A percentile compares a stretch with the other conserved stretches of the same genome.
These are phyloP conservation scores for Diloba caeruleocephala DNA, from an alignment of 2,888 invertebrate species.

Conservation along the genomic window DNA sequence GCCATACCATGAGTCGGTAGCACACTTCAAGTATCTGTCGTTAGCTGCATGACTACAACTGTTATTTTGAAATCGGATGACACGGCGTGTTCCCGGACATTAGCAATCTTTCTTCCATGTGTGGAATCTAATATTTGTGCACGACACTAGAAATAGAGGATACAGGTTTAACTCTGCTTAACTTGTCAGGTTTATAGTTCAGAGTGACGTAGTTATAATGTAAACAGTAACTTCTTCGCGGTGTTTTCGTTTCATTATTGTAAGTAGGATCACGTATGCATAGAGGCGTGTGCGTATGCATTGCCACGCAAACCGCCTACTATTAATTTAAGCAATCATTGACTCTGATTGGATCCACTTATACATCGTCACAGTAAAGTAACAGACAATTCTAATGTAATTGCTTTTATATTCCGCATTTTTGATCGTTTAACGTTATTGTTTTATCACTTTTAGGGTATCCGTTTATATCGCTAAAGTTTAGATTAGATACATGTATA, in stretches of 20 bases:
- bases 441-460: background rate
- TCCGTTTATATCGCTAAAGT: too few relatives aligned
- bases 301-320: constrained; percentile 64
- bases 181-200: background rate
- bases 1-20: too few relatives aligned
- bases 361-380: constrained; percentile 60
- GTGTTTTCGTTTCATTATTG: constrained; percentile 43
- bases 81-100: too few relatives aligned
- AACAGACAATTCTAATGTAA: constrained; percentile 44
- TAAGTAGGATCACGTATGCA: constrained; percentile 62
- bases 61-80: too few relatives aligned
- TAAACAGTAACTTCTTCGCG: constrained; percentile 35
- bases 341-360: constrained; percentile 78
- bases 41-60: too few relatives aligned
- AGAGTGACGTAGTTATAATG: constrained; percentile 15
- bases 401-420: constrained; percentile 42
- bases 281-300: constrained; percentile 73
- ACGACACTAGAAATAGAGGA: too few relatives aligned
- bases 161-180: background rate
- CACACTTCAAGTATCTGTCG: too few relatives aligned
- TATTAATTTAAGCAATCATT: constrained; percentile 83
- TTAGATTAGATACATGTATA: too few relatives aligned
- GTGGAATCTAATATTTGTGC: too few relatives aligned
- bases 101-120: too few relatives aligned
- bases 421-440: constrained; percentile 10